Evolutionary conservation across 2,888 invertebrate genomes (phyloP).

Genomic region (Trypoxylon attenuatum): DNA sequence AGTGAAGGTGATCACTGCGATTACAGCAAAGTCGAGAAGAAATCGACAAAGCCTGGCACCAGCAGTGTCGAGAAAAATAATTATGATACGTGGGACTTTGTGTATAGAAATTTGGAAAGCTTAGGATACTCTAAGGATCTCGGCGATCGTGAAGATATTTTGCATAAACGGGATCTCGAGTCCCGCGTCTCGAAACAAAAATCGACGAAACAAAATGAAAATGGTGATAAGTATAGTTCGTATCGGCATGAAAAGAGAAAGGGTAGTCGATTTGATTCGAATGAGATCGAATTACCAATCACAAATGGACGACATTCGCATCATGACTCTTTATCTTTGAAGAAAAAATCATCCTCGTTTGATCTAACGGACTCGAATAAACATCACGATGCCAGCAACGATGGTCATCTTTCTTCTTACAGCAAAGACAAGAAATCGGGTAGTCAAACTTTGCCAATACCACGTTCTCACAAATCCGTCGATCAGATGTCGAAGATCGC

Average conservation of each 20-base stretch:
- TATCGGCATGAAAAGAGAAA: constrained; percentile 46
- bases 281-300: constrained; percentile 23
- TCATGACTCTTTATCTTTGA: constrained; percentile 47
- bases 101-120: constrained; percentile 85
- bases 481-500: constrained; percentile 49
- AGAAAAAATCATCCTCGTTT: constrained; percentile 56
- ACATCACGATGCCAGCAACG: constrained; percentile 21
- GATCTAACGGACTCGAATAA: constrained; percentile 54
- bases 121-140: constrained; percentile 82
- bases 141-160: constrained; percentile 81
- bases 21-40: constrained; percentile 58
- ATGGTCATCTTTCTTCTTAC: constrained; percentile 16
- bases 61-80: constrained; percentile 58
- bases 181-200: constrained; percentile 39
- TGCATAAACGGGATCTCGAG: constrained; percentile 70
- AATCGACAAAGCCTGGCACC: constrained; percentile 32
- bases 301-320: constrained; percentile 49
- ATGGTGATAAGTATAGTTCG: constrained; percentile 48
- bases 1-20: constrained; percentile 51
- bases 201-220: constrained; percentile 31
- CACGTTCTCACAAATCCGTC: constrained; percentile 44
- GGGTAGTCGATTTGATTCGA: constrained; percentile 26
- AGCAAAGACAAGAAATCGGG: constrained; percentile 49
- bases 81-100: constrained; percentile 87
- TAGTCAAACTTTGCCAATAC: constrained; percentile 57